phyloP scores from a whole-genome alignment of 2,797 vertebrate genomes.

The Micrastur ruficollis region DNA sequence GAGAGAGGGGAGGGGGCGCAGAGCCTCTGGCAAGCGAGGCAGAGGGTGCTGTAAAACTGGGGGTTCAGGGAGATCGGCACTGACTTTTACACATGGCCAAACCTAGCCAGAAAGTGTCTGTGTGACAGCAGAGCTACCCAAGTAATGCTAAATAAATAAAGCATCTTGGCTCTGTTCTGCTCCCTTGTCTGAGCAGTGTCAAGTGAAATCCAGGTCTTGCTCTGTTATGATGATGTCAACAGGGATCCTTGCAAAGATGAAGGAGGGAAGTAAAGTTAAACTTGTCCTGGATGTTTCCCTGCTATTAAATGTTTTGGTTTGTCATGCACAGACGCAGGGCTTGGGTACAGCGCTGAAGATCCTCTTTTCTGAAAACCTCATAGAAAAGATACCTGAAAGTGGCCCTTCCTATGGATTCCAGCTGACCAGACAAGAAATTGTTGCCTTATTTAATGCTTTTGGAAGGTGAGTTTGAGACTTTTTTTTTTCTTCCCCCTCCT shows the following conservation, averaged over 20 bases:
- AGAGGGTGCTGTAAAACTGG: not conserved
- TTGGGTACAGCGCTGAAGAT: conserved; percentile 92
- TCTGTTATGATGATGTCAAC: not conserved
- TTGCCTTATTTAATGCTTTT: conserved; percentile 91
- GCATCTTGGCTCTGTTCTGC: not conserved
- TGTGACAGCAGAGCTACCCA: not conserved
- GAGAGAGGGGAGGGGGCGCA: not conserved
- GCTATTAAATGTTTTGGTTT: not conserved
- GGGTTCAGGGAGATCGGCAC: fast-evolving
- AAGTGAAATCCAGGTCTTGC: not conserved
- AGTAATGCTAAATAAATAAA: not conserved
- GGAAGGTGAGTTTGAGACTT: conserved; percentile 80
- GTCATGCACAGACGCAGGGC: conserved; percentile 85
- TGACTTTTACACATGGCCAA: not conserved
- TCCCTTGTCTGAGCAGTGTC: not conserved
- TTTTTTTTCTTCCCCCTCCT: not conserved
- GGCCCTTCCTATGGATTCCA: conserved; percentile 80
- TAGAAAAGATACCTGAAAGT: conserved; percentile 82
- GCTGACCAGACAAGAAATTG: conserved; percentile 90
- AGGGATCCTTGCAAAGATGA: not conserved
- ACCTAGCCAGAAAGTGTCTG: not conserved
- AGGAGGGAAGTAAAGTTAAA: not conserved
- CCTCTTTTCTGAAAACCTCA: conserved; percentile 89
- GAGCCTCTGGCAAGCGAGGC: not conserved
- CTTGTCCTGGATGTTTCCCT: not conserved